Base-by-base conservation (phyloP, 2,888 invertebrate genomes). In the Drosophila birchii region DNA sequence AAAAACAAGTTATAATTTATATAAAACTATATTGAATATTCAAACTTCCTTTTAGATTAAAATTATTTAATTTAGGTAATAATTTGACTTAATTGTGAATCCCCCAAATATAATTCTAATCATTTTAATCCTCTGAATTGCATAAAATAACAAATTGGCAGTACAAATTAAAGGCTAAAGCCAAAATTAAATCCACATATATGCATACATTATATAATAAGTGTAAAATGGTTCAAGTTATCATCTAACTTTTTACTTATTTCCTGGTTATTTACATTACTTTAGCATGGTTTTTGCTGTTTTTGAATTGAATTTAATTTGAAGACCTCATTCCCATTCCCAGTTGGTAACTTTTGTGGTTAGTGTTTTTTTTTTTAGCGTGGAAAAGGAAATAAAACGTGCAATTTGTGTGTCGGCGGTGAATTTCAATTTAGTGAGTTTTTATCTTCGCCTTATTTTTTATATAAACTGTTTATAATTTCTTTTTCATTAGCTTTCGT, bases 381-480 rank as follows among this genome's bases (percentile, higher is more conserved):
- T 82, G 84, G 90, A 85, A 88, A 85, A 88, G 84, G 84, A 85
- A 85, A 85, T 88, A 78, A 88, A 89, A 78, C 75, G 84, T 78
- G 76, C 76, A 89, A 88, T 89, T 88, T 88, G 73, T 85, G 76
- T 85, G 76, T 78, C 29, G 47, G 47, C 78, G 61, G 68, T 64
- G 67, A 78, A 82, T 86, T 73, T 80, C 69, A 67, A 76, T 60
- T 58, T 51, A 41, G 41, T 75, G 60, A 41, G 44, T 56, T 68
- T 36, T 61, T 58, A 53, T 53, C 51, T 36, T 53, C 16, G 62
- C 57, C 16, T 43, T 59, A 51, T 68, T 76, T 75, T 83, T 88
- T 90, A 80, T 78, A 90, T 86, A 88, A 89, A 90, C 79, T 87
- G 85, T 75, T 84, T 76, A 84, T 86, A 90, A 87, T 90, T 89